Evolutionary conservation across 1,140 invertebrate genomes (phyloP).

Genomic region (Hylaeus volcanicus): DNA sequence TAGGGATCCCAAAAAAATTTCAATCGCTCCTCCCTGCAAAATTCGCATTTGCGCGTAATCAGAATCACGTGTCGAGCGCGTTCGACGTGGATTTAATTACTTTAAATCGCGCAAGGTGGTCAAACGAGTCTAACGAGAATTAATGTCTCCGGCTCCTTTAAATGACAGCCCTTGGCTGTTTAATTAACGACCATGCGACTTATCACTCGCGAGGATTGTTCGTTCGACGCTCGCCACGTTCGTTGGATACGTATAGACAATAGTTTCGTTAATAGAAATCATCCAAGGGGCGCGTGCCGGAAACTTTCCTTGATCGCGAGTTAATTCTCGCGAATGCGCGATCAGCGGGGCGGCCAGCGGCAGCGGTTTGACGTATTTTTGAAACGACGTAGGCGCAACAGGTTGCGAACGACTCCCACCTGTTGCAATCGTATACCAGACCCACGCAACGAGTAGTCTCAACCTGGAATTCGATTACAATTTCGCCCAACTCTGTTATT

Average conservation of each 20-base stretch:
- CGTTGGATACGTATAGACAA: neutral
- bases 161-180: constrained; percentile 1
- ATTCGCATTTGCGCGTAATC: neutral
- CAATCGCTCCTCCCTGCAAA: too few relatives aligned
- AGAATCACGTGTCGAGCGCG: neutral
- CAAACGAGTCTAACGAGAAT: constrained; percentile 21
- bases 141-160: neutral
- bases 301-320: neutral
- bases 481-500: constrained; percentile 35
- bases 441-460: constrained; percentile 57
- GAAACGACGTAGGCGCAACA: constrained; percentile 60
- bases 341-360: too few relatives aligned
- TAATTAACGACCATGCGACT: constrained; percentile 7
- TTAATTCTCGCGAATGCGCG: neutral
- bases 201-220: neutral
- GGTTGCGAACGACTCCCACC: constrained; percentile 62
- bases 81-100: neutral
- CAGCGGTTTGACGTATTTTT: constrained; percentile 42
- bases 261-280: too few relatives aligned
- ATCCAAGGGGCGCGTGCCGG: too few relatives aligned
- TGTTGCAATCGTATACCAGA: constrained; percentile 54
- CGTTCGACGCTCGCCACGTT: too few relatives aligned
- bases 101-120: neutral
- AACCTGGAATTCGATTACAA: constrained; percentile 53
- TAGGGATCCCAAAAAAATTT: too few relatives aligned